Base-by-base conservation (phyloP, 2,888 invertebrate genomes). In the Hemistola chrysoprasaria region DNA sequence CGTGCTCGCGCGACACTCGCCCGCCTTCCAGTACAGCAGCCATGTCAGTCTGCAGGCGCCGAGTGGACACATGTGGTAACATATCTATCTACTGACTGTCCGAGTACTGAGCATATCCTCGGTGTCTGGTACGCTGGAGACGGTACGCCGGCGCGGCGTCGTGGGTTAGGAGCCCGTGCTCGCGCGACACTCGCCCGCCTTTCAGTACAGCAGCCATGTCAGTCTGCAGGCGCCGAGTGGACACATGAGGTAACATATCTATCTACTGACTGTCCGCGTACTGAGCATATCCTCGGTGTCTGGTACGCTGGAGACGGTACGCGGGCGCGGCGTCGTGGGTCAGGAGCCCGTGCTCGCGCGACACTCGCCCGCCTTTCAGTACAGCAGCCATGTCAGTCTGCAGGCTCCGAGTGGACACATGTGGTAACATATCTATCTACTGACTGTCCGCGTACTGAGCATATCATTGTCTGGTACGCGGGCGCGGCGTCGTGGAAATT, bases 211-310 rank as follows among this genome's bases (percentile, higher is more conserved):
- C 78, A 98, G 97, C 78, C 98, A 98, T 81, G 98, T 99, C 37
- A 97, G 97, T 61, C 90, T 99, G 56, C 98, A 98, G 89, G 97
- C 98, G 40, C 97, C 98, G 23, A 97, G 97, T 72, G 99, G 99
- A 5, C 98, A 99, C 71, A 97, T 98, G 97, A 98, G 98, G 98
- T 97, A n/a, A n/a, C n/a, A n/a, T n/a, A n/a, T n/a, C n/a, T n/a
- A n/a, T n/a, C n/a, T n/a, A n/a, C n/a, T n/a, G n/a, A n/a, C n/a
- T n/a, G n/a, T n/a, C n/a, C n/a, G n/a, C n/a, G n/a, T n/a, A n/a
- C n/a, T n/a, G n/a, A n/a, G 98, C 59, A 98, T 99, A 74, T 98
- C 98, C 82, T 97, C 97, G 23, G 89, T 98, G 46, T 95, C 95
- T 34, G 96, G 97, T 36, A 98, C 98, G 7, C 85, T 98, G 64